phyloP scores from a whole-genome alignment of 2,797 vertebrate genomes.

The Phrynocephalus guinanensis region DNA sequence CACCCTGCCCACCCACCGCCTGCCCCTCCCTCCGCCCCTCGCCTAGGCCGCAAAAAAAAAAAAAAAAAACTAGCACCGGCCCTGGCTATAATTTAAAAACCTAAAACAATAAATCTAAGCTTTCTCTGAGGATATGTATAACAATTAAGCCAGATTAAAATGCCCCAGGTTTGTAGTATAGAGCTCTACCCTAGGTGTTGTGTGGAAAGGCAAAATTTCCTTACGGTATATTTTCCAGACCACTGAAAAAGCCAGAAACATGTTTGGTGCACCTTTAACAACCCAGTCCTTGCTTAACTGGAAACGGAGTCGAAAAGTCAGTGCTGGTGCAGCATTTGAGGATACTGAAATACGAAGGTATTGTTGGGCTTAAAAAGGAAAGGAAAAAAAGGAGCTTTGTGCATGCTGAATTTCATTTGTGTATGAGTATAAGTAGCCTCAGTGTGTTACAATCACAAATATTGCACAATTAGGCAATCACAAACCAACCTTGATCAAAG shows the following conservation, averaged over 20 bases:
- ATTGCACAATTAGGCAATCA: neutral
- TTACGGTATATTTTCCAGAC: neutral
- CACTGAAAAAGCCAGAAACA: neutral
- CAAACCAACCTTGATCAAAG: neutral
- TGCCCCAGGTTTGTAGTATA: neutral
- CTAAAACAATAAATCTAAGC: no score
- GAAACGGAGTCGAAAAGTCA: neutral
- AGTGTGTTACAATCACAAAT: neutral
- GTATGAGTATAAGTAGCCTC: neutral
- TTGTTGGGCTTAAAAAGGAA: neutral
- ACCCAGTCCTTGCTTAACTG: neutral
- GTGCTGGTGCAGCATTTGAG: no score
- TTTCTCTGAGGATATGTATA: no score
- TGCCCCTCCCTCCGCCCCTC: no score
- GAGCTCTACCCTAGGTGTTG: neutral
- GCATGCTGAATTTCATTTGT: neutral
- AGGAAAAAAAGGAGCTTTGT: neutral
- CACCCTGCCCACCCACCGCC: no score
- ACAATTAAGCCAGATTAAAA: no score
- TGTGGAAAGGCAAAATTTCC: neutral
- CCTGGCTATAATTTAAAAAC: no score
- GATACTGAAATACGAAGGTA: no score
- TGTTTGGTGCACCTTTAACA: neutral
- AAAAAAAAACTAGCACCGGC: no score
- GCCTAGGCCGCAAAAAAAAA: fast-evolving